Percentiles rank a stretch among this genome's conserved stretches.
Evolutionary conservation across 2,113 vertebrate genomes (phyloP).

Genomic region (Gasterosteus nipponicus): DNA sequence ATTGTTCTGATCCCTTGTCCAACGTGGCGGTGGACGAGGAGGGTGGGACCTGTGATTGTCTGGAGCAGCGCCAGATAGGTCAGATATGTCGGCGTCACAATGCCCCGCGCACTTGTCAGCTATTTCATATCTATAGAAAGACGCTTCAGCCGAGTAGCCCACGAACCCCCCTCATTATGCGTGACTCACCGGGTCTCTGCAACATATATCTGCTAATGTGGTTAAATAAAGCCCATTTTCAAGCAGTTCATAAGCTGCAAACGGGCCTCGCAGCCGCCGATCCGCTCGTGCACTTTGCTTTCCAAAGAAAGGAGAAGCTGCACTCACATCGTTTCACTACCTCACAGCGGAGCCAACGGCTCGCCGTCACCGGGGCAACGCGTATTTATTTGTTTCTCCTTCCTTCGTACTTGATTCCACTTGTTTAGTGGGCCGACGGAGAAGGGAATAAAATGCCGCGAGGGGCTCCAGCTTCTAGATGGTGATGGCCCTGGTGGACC

Average conservation of each 20-base stretch:
- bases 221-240: background rate
- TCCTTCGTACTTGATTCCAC: constrained; percentile 37
- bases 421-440: constrained; percentile 39
- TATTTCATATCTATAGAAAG: constrained; percentile 62
- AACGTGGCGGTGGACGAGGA: background rate
- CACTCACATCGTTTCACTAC: constrained; percentile 4
- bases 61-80: constrained; percentile 20
- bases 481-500: constrained; percentile 23
- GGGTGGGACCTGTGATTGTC: background rate
- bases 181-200: background rate
- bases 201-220: background rate
- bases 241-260: background rate
- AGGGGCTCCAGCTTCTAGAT: constrained; percentile 33
- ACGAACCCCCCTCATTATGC: constrained; percentile 37
- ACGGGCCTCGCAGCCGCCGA: background rate
- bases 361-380: constrained; percentile 35
- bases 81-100: constrained; percentile 25
- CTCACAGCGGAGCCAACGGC: background rate
- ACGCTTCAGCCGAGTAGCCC: constrained; percentile 28
- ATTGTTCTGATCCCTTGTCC: constrained; percentile 18
- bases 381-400: constrained; percentile 44
- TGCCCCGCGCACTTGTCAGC: constrained; percentile 32
- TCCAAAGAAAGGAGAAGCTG: background rate
- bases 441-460: constrained; percentile 30
- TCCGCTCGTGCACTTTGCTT: constrained; percentile 1